Evolutionary conservation across 2,113 vertebrate genomes (phyloP).

Genomic region (Trinectes maculatus): DNA sequence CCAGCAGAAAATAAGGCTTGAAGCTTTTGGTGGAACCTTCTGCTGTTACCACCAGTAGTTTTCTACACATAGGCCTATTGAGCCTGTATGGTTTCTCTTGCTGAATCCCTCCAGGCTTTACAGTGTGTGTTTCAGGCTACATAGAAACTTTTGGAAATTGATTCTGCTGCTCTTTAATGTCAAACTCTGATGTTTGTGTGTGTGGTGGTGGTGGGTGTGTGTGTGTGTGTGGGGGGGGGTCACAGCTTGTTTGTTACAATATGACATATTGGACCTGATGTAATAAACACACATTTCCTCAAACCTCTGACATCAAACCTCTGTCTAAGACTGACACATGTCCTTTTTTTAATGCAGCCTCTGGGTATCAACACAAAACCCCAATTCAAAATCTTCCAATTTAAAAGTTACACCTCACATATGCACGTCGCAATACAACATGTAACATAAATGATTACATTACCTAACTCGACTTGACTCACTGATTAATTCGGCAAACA

Average conservation of each 20-base stretch:
- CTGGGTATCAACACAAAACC: neutral
- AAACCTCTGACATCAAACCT: neutral
- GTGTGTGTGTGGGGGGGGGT: neutral
- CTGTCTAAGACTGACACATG: too few species aligned
- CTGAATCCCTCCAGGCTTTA: slow-evolving; percentile 12
- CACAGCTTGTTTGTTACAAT: too few species aligned
- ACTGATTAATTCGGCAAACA: slow-evolving; percentile 12
- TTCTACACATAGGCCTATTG: slow-evolving; percentile 1
- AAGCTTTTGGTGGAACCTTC: neutral
- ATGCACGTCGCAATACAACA: fast-evolving
- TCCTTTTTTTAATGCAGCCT: too few species aligned
- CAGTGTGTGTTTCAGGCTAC: neutral
- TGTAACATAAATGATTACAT: neutral
- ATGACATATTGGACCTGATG: too few species aligned
- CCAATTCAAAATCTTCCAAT: neutral
- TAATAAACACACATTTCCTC: neutral
- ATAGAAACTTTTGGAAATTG: too few species aligned
- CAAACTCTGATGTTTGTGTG: too few species aligned
- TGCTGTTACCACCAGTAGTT: slow-evolving; percentile 6
- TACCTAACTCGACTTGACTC: fast-evolving
- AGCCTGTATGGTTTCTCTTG: slow-evolving; percentile 8
- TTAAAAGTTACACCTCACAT: neutral
- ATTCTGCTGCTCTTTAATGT: too few species aligned
- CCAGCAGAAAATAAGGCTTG: neutral
- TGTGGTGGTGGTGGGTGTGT: neutral